Percentiles rank a stretch among this genome's conserved stretches.
These are phyloP conservation scores for Trididemnum clinides DNA, from an alignment of 23 tunicate genomes.

Conservation along the genomic window DNA sequence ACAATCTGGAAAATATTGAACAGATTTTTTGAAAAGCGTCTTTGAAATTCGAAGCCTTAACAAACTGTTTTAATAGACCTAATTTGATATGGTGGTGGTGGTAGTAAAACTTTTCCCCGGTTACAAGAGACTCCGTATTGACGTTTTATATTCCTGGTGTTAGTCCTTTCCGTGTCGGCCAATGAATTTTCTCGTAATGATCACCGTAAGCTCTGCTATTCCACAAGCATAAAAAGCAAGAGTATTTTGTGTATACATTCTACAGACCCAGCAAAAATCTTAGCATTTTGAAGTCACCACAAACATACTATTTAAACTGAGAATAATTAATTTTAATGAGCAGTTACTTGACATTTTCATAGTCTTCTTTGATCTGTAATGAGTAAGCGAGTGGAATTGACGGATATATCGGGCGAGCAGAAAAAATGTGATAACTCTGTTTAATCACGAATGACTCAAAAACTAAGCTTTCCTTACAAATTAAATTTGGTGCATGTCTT, in stretches of 20 bases:
- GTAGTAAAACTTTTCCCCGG: not conserved
- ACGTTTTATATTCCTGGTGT: constrained; percentile 5
- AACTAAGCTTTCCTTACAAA: no score
- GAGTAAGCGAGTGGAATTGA: constrained; percentile 26
- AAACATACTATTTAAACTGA: constrained; percentile 34
- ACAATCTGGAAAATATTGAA: constrained; percentile 10
- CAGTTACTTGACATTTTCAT: constrained; percentile 34
- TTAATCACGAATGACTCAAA: no score
- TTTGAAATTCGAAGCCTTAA: constrained; percentile 16
- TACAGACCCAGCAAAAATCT: constrained; percentile 31
- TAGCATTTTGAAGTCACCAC: constrained; percentile 29
- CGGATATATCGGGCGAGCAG: no score
- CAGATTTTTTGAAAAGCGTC: constrained; percentile 7
- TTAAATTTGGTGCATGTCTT: no score
- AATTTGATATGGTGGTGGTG: constrained; percentile 17
- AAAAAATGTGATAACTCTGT: no score
- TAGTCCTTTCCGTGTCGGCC: constrained; percentile 17
- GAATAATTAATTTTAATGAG: constrained; percentile 4
- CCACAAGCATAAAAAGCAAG: constrained; percentile 42
- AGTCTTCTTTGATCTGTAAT: constrained; percentile 16
- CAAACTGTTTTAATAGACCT: constrained; percentile 28
- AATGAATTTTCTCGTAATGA: constrained; percentile 9
- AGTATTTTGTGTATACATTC: constrained; percentile 22
- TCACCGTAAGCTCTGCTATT: constrained; percentile 29
- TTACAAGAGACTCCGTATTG: constrained; percentile 9